These are phyloP conservation scores for Rotaria sp. DNA, from an alignment of 2,888 invertebrate species.

Conservation along the genomic window DNA sequence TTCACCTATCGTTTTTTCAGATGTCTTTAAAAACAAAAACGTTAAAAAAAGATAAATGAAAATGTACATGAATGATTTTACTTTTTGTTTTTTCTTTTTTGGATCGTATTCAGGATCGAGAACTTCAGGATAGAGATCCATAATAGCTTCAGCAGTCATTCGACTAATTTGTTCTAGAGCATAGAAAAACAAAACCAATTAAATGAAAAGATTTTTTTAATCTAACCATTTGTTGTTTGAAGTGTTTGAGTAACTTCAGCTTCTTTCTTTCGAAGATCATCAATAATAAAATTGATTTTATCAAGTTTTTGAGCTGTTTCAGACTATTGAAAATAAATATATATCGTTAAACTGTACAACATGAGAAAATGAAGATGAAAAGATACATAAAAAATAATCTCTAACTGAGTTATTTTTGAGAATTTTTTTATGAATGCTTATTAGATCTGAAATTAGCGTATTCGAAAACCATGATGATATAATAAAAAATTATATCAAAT, in stretches of 20 bases:
- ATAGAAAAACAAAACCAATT: background rate
- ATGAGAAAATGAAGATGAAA: background rate
- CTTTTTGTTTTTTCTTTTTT: background rate
- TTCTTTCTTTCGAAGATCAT: background rate
- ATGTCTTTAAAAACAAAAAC: background rate
- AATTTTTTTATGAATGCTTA: too few species aligned
- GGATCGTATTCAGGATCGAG: conserved; percentile 2
- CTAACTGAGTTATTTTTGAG: too few species aligned
- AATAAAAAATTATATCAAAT: too few species aligned
- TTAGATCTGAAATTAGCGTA: too few species aligned
- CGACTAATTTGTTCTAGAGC: background rate
- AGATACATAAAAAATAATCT: too few species aligned
- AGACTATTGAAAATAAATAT: background rate
- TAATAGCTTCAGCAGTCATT: background rate
- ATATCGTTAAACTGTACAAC: too few species aligned
- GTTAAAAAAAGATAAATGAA: background rate
- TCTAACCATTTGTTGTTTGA: background rate
- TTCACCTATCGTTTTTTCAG: background rate
- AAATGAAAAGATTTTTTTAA: background rate
- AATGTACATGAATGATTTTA: background rate
- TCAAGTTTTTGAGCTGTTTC: background rate
- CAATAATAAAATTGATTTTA: conserved; percentile 5
- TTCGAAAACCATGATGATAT: too few species aligned
- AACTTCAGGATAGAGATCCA: background rate
- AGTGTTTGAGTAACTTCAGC: background rate